These are phyloP conservation scores for Stenodema calcarata DNA, from an alignment of 2,888 invertebrate genomes.

Conservation along the genomic window DNA sequence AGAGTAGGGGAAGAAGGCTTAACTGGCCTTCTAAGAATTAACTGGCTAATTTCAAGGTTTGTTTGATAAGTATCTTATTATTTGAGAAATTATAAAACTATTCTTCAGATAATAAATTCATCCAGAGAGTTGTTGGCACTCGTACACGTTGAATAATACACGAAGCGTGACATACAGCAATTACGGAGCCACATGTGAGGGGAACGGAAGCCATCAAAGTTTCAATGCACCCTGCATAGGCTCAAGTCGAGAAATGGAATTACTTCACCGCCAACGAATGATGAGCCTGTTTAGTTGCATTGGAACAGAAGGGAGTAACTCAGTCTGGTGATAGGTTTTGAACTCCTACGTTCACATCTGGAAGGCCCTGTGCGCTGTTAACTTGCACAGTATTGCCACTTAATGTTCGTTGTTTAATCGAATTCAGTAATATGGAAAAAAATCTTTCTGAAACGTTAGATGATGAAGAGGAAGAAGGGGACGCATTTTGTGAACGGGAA, in stretches of 20 bases:
- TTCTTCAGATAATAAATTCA: too few species aligned
- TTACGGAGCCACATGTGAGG: not conserved
- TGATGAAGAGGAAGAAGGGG: not conserved
- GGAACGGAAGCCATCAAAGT: not conserved
- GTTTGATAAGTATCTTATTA: too few species aligned
- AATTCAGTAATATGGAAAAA: not conserved
- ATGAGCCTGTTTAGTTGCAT: not conserved
- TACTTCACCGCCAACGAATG: not conserved
- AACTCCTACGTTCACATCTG: not conserved
- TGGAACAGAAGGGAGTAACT: not conserved
- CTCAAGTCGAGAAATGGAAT: not conserved
- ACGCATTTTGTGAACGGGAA: not conserved
- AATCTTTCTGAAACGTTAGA: not conserved
- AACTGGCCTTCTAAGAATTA: too few species aligned
- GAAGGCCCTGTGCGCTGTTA: too few species aligned
- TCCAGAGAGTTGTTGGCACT: too few species aligned
- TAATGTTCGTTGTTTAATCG: not conserved
- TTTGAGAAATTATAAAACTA: too few species aligned
- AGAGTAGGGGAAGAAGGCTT: too few species aligned
- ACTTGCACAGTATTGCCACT: too few species aligned
- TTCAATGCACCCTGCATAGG: not conserved
- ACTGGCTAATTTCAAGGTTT: too few species aligned
- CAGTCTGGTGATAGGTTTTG: not conserved
- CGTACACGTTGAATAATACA: not conserved
- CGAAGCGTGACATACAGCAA: not conserved